phyloP scores from a whole-genome alignment of 2,888 invertebrate species.

The Pherbina coryleti region DNA sequence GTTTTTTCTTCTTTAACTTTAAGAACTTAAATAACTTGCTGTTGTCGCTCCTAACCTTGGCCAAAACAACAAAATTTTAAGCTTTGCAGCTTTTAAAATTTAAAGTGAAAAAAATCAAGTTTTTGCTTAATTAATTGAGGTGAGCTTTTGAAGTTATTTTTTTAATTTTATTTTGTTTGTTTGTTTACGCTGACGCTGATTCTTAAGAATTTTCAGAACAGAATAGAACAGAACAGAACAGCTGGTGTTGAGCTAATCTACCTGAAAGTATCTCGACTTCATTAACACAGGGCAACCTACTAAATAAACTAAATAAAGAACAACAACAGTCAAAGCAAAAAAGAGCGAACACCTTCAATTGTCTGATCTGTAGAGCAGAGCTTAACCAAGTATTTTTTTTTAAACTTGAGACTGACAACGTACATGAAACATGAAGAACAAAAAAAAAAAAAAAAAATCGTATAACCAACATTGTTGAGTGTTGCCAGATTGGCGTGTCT shows the following conservation, averaged over 20 bases:
- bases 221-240: not conserved
- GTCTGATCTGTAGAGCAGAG: not conserved
- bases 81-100: too few species aligned
- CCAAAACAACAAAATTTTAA: not conserved
- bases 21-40: not conserved
- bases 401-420: not conserved
- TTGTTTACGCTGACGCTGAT: not conserved
- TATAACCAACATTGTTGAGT: too few species aligned
- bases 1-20: not conserved
- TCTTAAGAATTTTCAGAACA: not conserved
- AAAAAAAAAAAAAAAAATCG: too few species aligned
- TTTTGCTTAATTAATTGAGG: not conserved
- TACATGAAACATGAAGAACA: not conserved
- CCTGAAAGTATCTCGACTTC: not conserved
- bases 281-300: not conserved
- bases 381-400: not conserved
- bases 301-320: not conserved
- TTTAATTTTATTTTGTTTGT: not conserved
- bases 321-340: not conserved
- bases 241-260: not conserved
- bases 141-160: not conserved
- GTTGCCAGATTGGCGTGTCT: not conserved
- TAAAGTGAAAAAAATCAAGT: not conserved
- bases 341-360: not conserved
- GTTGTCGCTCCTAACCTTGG: constrained; percentile 25